phyloP scores from a whole-genome alignment of 2,113 vertebrate species.

The Xyliphius kryptos region DNA sequence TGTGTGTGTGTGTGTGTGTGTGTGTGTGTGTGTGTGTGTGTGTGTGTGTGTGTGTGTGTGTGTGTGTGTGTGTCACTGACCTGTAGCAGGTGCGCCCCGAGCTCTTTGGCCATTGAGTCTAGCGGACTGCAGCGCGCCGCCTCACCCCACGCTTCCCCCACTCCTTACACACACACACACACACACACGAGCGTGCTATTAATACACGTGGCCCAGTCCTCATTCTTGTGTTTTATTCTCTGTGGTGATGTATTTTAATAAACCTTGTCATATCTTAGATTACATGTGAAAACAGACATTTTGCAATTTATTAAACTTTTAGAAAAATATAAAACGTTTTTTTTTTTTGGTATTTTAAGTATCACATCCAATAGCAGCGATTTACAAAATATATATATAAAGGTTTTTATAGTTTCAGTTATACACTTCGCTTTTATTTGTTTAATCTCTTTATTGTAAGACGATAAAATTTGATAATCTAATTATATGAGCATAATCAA shows the following conservation, averaged over 20 bases:
- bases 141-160: slow-evolving; percentile 85
- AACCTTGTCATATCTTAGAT: no score
- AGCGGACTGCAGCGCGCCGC: slow-evolving; percentile 68
- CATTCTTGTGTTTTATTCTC: background rate
- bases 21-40: background rate
- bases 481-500: no score
- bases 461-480: no score
- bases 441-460: no score
- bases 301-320: background rate
- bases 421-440: no score
- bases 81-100: slow-evolving; percentile 69
- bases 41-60: slow-evolving; percentile 10
- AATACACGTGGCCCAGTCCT: background rate
- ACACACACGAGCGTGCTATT: background rate
- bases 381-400: no score
- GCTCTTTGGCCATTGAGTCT: slow-evolving; percentile 84
- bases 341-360: background rate
- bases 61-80: slow-evolving; percentile 3
- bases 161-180: slow-evolving; percentile 59
- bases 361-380: no score
- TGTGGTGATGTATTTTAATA: background rate
- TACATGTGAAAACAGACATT: no score
- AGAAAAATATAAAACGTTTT: background rate
- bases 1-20: background rate
- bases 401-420: no score